Evolutionary conservation across 1,140 invertebrate genomes (phyloP), one percentile per base, ranked within the genome.

Genomic region (Pseudomyrmex sp.): DNA sequence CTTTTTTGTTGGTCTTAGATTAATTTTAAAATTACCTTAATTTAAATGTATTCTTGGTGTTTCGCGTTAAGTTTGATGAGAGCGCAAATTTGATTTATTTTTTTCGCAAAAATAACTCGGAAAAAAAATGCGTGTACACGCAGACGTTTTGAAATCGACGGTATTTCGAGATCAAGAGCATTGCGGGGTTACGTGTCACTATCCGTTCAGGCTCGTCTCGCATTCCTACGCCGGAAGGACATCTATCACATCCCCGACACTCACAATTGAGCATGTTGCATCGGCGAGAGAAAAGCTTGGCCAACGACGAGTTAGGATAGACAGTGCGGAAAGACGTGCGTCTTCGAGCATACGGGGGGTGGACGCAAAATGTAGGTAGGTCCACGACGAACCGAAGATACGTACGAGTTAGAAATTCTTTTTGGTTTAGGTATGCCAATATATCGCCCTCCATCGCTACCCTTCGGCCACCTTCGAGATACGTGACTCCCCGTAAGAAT

Each of bases 371-470:
- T 35, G 35, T 35, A 35, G 0, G 35, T 35, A 35, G 35, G 72
- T 62, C 48, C 26, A 65, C 75, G 68, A 65, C 26, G 61, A 70
- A 73, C n/a, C 61, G 63, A 59, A 59, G 63, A 80, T 84, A 88
- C 84, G 62, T 79, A 52, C 69, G 73, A 74, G 79, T 82, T 84
- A 82, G 90, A 93, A 94, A 94, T 94, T 94, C 93, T 94, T 94
- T 94, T 94, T 92, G 90, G 85, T 91, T 56, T 86, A 93, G 93
- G 93, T 94, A 94, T 94, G 93, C 93, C 93, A 94, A 94, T 94
- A 94, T 94, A 94, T 94, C 91, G 93, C 91, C 90, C 91, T 88
- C 89, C 87, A 91, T 90, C 88, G 86, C 66, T 89, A 89, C 90
- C 91, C 89, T 88, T 79, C 83, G 85, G 56, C 88, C 82, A 89